Conservation (phyloP, 1,140 invertebrate genomes). For the Eubasilissa regina region DNA sequence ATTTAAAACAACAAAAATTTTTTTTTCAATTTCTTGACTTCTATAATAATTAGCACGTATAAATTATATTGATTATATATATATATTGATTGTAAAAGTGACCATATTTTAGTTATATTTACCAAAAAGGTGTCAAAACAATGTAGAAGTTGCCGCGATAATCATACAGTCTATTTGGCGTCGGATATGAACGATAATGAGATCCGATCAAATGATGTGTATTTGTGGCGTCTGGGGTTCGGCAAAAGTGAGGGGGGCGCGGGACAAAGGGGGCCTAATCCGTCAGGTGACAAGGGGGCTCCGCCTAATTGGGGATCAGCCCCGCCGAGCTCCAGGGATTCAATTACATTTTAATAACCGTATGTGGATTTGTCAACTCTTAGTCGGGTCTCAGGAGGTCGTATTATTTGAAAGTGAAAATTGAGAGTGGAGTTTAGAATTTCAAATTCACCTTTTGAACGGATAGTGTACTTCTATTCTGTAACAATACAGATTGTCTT, state of each 20-base stretch:
- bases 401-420: conserved; percentile 38
- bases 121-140: no score
- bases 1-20: no score
- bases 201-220: conserved; percentile 50
- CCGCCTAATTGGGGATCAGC: conserved; percentile 60
- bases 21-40: no score
- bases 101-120: no score
- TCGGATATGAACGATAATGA: conserved; percentile 48
- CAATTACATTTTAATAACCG: conserved; percentile 61
- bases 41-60: no score
- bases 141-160: no score
- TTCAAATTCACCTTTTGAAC: conserved; percentile 9
- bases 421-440: conserved; percentile 25
- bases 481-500: neutral
- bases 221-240: conserved; percentile 45
- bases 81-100: no score
- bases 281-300: conserved; percentile 58
- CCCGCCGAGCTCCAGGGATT: conserved; percentile 51
- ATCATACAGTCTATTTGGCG: neutral
- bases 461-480: neutral
- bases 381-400: conserved; percentile 30
- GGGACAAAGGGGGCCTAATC: conserved; percentile 48
- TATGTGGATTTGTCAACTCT: conserved; percentile 60
- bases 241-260: conserved; percentile 30
- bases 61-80: no score